Evolutionary conservation across 2,888 invertebrate species (phyloP).

Genomic region (Helleia helle): DNA sequence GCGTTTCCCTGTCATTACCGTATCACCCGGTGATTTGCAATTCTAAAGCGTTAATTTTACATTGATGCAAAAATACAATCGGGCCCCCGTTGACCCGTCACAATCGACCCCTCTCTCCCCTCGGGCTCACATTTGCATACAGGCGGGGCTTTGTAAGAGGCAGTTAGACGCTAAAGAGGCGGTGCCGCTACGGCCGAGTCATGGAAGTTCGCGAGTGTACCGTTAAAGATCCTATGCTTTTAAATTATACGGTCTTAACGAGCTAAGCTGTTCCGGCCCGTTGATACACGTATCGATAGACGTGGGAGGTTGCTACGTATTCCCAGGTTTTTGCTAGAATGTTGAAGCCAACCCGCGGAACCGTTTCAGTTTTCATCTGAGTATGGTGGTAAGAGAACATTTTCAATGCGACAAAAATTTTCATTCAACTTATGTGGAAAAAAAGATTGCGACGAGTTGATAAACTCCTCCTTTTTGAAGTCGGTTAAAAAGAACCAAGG

Average conservation of each 20-base stretch:
- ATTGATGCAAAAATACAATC: constrained; percentile 65
- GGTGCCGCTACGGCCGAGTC: constrained; percentile 22
- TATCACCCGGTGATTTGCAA: constrained; percentile 66
- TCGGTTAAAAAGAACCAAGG: too few species aligned
- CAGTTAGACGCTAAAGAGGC: constrained; percentile 48
- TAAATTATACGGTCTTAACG: constrained; percentile 10
- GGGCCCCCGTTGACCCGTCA: constrained; percentile 27
- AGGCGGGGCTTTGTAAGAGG: constrained; percentile 43
- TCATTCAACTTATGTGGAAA: too few species aligned
- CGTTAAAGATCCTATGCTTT: constrained; percentile 14
- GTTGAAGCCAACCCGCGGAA: too few species aligned
- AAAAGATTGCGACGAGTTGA: too few species aligned
- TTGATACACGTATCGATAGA: constrained; percentile 9
- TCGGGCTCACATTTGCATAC: constrained; percentile 61
- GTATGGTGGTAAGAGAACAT: too few species aligned
- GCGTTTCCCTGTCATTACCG: constrained; percentile 58
- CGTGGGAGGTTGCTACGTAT: neutral
- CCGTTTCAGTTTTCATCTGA: too few species aligned
- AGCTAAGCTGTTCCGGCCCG: neutral
- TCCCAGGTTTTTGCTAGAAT: neutral
- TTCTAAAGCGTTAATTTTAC: constrained; percentile 69
- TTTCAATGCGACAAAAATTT: too few species aligned
- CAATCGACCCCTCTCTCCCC: constrained; percentile 23
- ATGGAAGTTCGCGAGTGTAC: constrained; percentile 3
- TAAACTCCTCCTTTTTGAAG: too few species aligned